These are phyloP conservation scores for Chroicocephalus ridibundus DNA, from an alignment of 2,113 vertebrate genomes.

Conservation along the genomic window DNA sequence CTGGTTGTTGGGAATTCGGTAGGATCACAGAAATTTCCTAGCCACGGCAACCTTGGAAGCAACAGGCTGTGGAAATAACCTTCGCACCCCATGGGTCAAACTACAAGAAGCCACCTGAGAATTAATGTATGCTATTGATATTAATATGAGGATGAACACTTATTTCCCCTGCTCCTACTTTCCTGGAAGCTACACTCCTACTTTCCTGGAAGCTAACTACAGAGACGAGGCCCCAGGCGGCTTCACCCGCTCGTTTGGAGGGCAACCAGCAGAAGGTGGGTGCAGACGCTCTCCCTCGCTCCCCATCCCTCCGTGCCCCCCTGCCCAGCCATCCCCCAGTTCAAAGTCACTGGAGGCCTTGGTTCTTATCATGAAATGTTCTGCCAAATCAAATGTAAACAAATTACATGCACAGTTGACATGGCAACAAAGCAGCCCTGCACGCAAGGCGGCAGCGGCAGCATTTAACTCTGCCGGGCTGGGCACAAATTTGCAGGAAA, in stretches of 20 bases:
- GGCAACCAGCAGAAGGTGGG: background rate
- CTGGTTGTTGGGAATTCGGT: background rate
- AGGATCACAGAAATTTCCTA: background rate
- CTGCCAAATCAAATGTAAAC: conserved; percentile 73
- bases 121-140: background rate
- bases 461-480: conserved; percentile 52
- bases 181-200: background rate
- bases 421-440: conserved; percentile 70
- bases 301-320: background rate
- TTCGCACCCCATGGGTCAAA: background rate
- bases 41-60: background rate
- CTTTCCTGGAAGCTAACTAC: background rate
- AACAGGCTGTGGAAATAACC: conserved; percentile 7
- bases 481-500: conserved; percentile 46
- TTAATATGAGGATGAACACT: background rate
- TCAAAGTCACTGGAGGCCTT: conserved; percentile 67
- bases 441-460: conserved; percentile 17
- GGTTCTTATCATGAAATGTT: conserved; percentile 70
- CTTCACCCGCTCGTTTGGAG: background rate
- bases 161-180: background rate
- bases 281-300: background rate
- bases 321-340: background rate
- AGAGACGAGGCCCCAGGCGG: background rate
- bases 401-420: conserved; percentile 76
- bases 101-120: background rate